phyloP scores from a whole-genome alignment of 1,140 invertebrate species.

The Artemia franciscana region DNA sequence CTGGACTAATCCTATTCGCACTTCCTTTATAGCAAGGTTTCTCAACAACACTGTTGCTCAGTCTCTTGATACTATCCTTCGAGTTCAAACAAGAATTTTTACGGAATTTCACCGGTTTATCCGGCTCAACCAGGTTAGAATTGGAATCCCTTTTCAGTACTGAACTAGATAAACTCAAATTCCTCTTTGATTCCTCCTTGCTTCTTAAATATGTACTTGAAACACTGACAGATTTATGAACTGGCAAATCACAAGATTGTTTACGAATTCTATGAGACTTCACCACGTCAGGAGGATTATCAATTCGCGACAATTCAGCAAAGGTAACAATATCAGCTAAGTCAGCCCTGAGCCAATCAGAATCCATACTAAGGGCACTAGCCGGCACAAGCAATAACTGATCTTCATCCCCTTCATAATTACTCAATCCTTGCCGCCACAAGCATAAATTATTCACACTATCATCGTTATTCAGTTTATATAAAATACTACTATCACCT shows the following conservation, averaged over 20 bases:
- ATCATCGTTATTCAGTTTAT: background rate
- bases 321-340: background rate
- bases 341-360: background rate
- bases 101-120: background rate
- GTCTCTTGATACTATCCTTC: background rate
- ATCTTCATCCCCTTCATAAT: background rate
- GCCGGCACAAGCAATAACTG: background rate
- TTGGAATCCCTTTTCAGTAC: background rate
- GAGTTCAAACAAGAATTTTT: background rate
- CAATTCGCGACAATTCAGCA: background rate
- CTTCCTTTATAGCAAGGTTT: background rate
- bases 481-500: background rate
- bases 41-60: background rate
- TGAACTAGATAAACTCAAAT: background rate
- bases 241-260: background rate
- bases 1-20: background rate
- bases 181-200: background rate
- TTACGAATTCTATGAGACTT: background rate
- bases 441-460: background rate
- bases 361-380: background rate
- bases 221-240: background rate
- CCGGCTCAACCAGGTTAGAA: background rate
- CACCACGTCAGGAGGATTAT: background rate
- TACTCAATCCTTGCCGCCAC: background rate
- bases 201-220: background rate